These are phyloP conservation scores for Nestor notabilis DNA, from an alignment of 2,113 vertebrate genomes.

Conservation along the genomic window DNA sequence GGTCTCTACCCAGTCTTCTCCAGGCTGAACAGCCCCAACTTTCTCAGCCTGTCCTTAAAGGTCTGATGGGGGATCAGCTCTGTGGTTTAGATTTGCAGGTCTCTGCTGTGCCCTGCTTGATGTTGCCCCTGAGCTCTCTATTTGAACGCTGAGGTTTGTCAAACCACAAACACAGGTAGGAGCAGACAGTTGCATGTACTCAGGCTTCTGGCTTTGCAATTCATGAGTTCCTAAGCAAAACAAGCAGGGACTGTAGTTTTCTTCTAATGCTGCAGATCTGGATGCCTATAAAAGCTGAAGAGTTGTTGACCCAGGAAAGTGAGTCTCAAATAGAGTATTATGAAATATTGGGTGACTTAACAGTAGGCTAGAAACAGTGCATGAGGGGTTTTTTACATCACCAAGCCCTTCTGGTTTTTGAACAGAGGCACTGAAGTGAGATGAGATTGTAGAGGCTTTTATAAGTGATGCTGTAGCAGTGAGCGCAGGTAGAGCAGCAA, in stretches of 20 bases:
- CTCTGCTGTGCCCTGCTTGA: neutral
- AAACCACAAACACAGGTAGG: neutral
- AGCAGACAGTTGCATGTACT: neutral
- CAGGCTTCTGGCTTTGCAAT: neutral
- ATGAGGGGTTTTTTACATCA: neutral
- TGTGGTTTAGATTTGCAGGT: neutral
- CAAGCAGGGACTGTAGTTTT: neutral
- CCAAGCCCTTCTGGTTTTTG: neutral
- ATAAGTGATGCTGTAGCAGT: neutral
- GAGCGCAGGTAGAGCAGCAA: neutral
- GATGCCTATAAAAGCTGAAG: neutral
- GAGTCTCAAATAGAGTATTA: neutral
- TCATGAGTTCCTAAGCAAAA: neutral
- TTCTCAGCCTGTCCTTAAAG: neutral
- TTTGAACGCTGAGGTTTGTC: neutral
- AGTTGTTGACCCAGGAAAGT: neutral
- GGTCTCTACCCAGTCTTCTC: no score
- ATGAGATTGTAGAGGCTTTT: neutral
- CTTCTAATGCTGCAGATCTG: neutral
- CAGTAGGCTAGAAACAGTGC: neutral
- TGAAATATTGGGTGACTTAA: neutral
- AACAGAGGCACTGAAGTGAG: neutral
- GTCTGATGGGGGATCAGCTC: neutral
- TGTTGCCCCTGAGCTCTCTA: neutral
- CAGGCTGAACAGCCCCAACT: no score